Evolutionary conservation across 2,888 invertebrate species (phyloP), one percentile per base, ranked within the genome.

Genomic region (Odontothrips loti): DNA sequence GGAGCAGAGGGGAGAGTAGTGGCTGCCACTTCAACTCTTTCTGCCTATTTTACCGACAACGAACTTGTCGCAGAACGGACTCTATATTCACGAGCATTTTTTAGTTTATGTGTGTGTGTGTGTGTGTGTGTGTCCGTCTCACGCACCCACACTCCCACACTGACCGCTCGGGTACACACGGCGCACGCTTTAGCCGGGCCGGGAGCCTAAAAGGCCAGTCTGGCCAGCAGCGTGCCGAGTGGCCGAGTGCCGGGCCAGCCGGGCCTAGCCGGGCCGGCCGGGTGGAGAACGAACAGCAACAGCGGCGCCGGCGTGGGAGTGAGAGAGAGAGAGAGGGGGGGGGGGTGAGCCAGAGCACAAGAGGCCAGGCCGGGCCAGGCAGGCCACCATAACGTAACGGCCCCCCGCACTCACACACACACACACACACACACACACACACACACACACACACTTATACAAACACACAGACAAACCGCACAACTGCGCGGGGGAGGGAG

Each of bases 371-470:
- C n/a, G n/a, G n/a, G n/a, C n/a, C n/a, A n/a, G n/a, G n/a, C n/a
- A n/a, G n/a, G n/a, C 34, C 34, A 43, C 34, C 34, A 43, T 75
- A 75, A 75, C 68, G 68, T 75, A 75, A 75, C 68, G 68, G 23
- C 23, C 68, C 23, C 27, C 12, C 27, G 27, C 68, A 75, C 27
- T 27, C 68, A 27, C 23, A 68, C 68, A 23, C 23, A 68, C 63
- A 63, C 63, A 12, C 20, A n/a, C n/a, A 20, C 63, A 1, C 12
- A n/a, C n/a, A 12, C 63, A n/a, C 63, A 63, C 63, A 63, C 63
- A n/a, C 51, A 51, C 51, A 68, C 68, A 68, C 68, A 68, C 68
- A 68, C 68, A 68, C 68, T n/a, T 23, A 68, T 3, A 23, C 68
- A 68, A 11, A 68, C 23, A 68, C 23, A 23, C 68, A 68, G 23